Evolutionary conservation across 2,113 vertebrate species (phyloP).

Genomic region (Lepus europaeus): DNA sequence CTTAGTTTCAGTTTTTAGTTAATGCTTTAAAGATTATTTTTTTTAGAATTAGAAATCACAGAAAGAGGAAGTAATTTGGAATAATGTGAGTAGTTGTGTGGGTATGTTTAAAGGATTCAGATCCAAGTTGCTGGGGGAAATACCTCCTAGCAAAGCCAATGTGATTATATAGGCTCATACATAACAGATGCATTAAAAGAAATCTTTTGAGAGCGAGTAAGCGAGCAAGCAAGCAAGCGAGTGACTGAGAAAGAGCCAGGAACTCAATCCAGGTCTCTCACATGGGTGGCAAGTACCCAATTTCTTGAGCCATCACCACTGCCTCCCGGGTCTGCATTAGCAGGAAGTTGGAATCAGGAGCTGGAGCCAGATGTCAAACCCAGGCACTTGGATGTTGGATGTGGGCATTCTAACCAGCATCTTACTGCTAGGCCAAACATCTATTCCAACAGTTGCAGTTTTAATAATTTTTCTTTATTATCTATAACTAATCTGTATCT

Average conservation of each 20-base stretch:
- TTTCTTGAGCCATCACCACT: too few relatives aligned
- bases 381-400: not conserved
- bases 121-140: not conserved
- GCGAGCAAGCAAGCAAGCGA: too few relatives aligned
- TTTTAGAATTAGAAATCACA: conserved; percentile 60
- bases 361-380: not conserved
- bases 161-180: not conserved
- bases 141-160: not conserved
- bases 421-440: not conserved
- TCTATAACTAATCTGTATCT: not conserved
- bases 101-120: not conserved
- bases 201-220: not conserved
- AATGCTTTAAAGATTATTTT: conserved; percentile 60
- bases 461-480: not conserved
- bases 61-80: conserved; percentile 55
- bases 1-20: conserved; percentile 45
- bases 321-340: too few relatives aligned
- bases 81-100: conserved; percentile 24
- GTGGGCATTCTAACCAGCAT: not conserved
- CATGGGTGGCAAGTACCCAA: too few relatives aligned
- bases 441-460: not conserved
- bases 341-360: too few relatives aligned
- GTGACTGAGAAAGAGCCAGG: too few relatives aligned
- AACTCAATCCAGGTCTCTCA: too few relatives aligned
- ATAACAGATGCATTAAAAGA: not conserved